Percentiles rank a stretch among this genome's conserved stretches.
phyloP scores from a whole-genome alignment of 2,113 vertebrate genomes.

The Lipotes vexillifer region DNA sequence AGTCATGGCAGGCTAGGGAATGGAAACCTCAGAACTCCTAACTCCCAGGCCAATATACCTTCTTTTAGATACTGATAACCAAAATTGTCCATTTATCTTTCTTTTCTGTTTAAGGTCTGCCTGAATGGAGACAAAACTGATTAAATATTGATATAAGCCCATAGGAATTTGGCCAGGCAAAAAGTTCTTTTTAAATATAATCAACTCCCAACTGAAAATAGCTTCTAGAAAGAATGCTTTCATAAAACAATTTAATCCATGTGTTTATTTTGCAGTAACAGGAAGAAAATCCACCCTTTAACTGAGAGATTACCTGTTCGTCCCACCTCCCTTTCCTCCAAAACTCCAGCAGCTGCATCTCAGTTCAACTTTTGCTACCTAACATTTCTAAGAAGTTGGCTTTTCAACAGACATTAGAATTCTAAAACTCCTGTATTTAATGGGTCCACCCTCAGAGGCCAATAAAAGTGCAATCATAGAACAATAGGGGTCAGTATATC shows the following conservation, averaged over 20 bases:
- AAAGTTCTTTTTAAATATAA: constrained; percentile 41
- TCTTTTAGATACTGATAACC: neutral
- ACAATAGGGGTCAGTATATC: constrained; percentile 28
- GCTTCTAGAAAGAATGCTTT: constrained; percentile 53
- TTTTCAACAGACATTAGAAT: constrained; percentile 1
- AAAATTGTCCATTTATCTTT: constrained; percentile 30
- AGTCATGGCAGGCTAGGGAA: neutral
- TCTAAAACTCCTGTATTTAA: constrained; percentile 38
- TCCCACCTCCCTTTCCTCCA: neutral
- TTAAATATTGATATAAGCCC: constrained; percentile 46
- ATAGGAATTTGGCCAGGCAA: constrained; percentile 48
- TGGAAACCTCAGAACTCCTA: neutral
- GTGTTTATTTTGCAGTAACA: constrained; percentile 18
- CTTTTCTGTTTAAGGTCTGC: constrained; percentile 8
- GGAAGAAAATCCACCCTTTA: neutral
- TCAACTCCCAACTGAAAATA: constrained; percentile 35
- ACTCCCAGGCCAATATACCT: neutral
- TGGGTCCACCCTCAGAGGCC: neutral
- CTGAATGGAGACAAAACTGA: constrained; percentile 13
- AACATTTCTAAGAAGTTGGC: neutral
- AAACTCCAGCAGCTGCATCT: constrained; percentile 13
- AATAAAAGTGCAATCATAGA: constrained; percentile 10
- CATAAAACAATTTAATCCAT: constrained; percentile 55
- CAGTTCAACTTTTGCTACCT: constrained; percentile 33
- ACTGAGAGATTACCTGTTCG: constrained; percentile 26